Conservation (phyloP, 2,888 invertebrate species). For the Mongoloraphidia duomilia region DNA sequence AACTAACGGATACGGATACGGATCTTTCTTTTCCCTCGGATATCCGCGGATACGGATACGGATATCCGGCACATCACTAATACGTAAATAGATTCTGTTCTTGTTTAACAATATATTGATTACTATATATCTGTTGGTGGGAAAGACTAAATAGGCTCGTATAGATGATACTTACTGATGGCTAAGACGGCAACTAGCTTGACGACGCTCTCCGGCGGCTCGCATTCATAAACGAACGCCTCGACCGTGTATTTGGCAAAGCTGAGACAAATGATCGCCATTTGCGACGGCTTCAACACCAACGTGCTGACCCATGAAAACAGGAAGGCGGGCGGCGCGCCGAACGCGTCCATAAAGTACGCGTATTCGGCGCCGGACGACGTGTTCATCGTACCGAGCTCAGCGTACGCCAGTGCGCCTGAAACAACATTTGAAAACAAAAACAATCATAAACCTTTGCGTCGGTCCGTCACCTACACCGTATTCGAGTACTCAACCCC, state of each 20-base stretch:
- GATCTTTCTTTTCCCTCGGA: too few relatives aligned
- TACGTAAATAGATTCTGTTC: too few relatives aligned
- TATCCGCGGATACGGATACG: too few relatives aligned
- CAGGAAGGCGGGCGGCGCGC: slow-evolving; percentile 79
- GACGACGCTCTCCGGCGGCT: slow-evolving; percentile 67
- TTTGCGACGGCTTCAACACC: slow-evolving; percentile 84
- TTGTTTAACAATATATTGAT: too few relatives aligned
- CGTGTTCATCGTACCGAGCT: slow-evolving; percentile 90
- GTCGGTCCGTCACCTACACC: too few relatives aligned
- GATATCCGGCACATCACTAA: too few relatives aligned
- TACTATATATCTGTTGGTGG: too few relatives aligned
- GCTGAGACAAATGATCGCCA: slow-evolving; percentile 86
- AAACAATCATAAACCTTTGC: not conserved
- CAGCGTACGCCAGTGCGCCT: slow-evolving; percentile 89
- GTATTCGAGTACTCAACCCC: too few relatives aligned
- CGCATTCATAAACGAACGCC: slow-evolving; percentile 75
- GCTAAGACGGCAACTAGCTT: slow-evolving; percentile 79
- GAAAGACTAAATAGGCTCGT: too few relatives aligned
- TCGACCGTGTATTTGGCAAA: slow-evolving; percentile 89
- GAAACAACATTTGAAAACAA: slow-evolving; percentile 15
- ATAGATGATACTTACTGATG: slow-evolving; percentile 46
- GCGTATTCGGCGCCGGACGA: slow-evolving; percentile 92
- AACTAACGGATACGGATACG: too few relatives aligned
- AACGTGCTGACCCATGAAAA: slow-evolving; percentile 90
- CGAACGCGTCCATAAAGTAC: slow-evolving; percentile 91